phyloP scores from a whole-genome alignment of 2,888 invertebrate genomes.

The Endotricha flammealis region DNA sequence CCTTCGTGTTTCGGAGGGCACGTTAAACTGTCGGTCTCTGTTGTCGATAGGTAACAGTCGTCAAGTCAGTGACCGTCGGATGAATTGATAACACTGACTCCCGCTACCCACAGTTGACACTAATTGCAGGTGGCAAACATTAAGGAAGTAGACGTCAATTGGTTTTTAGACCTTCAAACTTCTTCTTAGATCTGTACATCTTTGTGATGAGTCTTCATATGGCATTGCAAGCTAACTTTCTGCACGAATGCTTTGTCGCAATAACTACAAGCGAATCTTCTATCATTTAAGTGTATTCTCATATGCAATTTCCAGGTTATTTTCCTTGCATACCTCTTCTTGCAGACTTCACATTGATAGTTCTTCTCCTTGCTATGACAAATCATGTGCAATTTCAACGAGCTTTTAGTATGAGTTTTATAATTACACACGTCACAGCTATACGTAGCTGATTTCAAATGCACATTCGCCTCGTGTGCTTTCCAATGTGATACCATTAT shows the following conservation, averaged over 20 bases:
- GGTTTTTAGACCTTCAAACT: too few species aligned
- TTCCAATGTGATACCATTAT: neutral
- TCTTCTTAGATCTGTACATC: neutral
- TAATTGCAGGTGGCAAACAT: too few species aligned
- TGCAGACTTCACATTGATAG: too few species aligned
- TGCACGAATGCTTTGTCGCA: constrained; percentile 28
- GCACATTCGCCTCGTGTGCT: neutral
- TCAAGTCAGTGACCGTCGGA: too few species aligned
- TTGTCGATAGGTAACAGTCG: too few species aligned
- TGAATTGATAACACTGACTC: too few species aligned
- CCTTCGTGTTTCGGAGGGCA: too few species aligned
- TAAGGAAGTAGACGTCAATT: constrained; percentile 28
- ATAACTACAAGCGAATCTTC: constrained; percentile 29
- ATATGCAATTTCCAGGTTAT: constrained; percentile 47
- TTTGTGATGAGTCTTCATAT: constrained; percentile 23
- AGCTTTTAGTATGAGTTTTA: constrained; percentile 10
- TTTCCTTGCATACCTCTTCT: constrained; percentile 39
- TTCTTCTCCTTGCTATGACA: constrained; percentile 33
- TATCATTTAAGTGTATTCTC: constrained; percentile 37
- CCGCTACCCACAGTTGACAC: too few species aligned
- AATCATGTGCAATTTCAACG: constrained; percentile 11
- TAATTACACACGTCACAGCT: constrained; percentile 12
- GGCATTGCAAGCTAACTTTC: constrained; percentile 29
- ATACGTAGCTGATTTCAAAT: constrained; percentile 9
- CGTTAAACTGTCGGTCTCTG: too few species aligned